These are phyloP conservation scores for Camponotus pennsylvanicus DNA, from an alignment of 1,140 invertebrate species.

Conservation along the genomic window DNA sequence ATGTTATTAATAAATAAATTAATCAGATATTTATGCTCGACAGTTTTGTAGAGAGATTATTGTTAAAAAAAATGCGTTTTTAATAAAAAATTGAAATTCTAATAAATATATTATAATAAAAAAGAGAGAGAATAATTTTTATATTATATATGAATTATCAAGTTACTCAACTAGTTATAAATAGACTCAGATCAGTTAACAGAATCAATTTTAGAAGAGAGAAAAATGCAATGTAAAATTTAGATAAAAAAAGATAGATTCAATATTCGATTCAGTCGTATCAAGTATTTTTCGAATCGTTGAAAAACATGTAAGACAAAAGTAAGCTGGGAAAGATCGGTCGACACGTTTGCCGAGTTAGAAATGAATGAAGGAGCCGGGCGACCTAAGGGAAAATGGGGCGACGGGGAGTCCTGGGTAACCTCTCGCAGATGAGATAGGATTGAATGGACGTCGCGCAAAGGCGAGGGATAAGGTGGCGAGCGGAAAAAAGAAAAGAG, in stretches of 20 bases:
- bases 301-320: conserved; percentile 13
- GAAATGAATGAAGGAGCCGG: conserved; percentile 66
- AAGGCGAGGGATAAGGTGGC: conserved; percentile 58
- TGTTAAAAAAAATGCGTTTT: not conserved
- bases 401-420: conserved; percentile 32
- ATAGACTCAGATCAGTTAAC: not conserved
- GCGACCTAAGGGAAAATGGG: conserved; percentile 35
- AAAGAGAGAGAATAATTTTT: conserved; percentile 14
- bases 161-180: not conserved
- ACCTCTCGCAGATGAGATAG: conserved; percentile 70
- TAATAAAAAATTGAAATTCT: too few relatives aligned
- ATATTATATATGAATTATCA: not conserved
- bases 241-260: not conserved
- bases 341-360: conserved; percentile 24
- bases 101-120: not conserved
- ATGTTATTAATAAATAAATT: not conserved
- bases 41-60: not conserved
- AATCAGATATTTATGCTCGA: not conserved
- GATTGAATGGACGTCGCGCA: conserved; percentile 71
- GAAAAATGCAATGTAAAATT: not conserved
- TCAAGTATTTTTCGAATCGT: conserved; percentile 19
- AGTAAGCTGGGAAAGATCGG: conserved; percentile 24
- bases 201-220: not conserved
- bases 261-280: not conserved
- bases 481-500: conserved; percentile 11